Evolutionary conservation across 1,140 invertebrate genomes (phyloP), one percentile per base, ranked within the genome.

Genomic region (Rhynchophorus ferrugineus): DNA sequence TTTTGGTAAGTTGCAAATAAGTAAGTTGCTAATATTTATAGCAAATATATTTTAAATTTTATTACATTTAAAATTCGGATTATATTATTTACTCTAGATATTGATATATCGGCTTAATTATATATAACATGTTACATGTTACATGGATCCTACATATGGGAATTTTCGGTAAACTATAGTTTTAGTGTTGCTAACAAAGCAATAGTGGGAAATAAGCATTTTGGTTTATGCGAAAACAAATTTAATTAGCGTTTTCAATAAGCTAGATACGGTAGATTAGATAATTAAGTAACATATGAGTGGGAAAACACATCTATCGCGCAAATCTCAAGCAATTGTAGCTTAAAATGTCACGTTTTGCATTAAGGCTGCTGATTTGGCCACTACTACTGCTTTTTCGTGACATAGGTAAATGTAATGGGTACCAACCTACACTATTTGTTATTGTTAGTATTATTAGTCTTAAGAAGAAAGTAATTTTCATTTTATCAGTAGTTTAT

Each of bases 341-440:
- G 3, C 37, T 49, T 47, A 49, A 39, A 49, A 38, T 49, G 46
- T 49, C 46, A 49, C 46, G 46, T 39, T 49, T 49, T 49, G 19
- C 36, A 49, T 49, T 49, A 49, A 29, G 5, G 21, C 18, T 41
- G 46, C 46, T 39, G 20, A 49, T 49, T 49, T 49, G 46, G 46
- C 35, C 22, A 47, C 45, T 49, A 51, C 55, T 52, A 52, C 44
- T 52, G 48, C 49, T 42, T 51, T 47, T 49, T 57, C 55, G 55
- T 57, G 55, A 57, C 49, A 47, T 39, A 52, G 45, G 36, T 14
- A 44, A 49, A 43, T 29, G 36, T 57, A 57, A 57, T 52, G 22
- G 46, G 35, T 18, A 49, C 22, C 37, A 13, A 24, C 22, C 20
- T 49, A 7, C 29, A 41, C 2, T 41, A 41, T 41, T 41, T 41